Conservation (phyloP, 2,888 invertebrate species). For the Rhingia rostrata region DNA sequence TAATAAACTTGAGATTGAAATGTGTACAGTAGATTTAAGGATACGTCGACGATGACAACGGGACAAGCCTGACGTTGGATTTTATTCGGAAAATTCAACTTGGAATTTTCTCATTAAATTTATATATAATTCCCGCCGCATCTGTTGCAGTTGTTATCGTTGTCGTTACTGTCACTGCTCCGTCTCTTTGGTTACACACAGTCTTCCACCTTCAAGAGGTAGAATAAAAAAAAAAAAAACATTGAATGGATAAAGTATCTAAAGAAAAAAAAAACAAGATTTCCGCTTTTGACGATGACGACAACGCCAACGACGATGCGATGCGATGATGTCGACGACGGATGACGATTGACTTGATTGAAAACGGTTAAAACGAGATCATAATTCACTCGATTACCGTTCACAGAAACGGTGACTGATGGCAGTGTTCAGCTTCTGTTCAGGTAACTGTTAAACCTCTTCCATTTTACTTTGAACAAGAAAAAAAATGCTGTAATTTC, state of each 20-base stretch:
- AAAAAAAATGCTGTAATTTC: constrained; percentile 40
- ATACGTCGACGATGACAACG: constrained; percentile 12
- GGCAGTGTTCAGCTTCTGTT: constrained; percentile 58
- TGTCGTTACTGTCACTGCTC: constrained; percentile 10
- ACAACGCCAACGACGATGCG: background rate
- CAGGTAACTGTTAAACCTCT: constrained; percentile 58
- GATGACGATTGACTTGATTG: constrained; percentile 69
- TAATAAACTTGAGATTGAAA: constrained; percentile 55
- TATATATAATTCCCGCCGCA: constrained; percentile 62
- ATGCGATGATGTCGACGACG: constrained; percentile 19
- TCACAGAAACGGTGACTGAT: constrained; percentile 61
- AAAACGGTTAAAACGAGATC: constrained; percentile 73
- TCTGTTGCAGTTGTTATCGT: constrained; percentile 35
- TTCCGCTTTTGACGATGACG: constrained; percentile 53
- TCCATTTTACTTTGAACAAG: constrained; percentile 34
- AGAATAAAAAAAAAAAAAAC: constrained; percentile 19
- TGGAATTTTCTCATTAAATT: constrained; percentile 68
- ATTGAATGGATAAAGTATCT: constrained; percentile 6
- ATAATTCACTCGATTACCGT: constrained; percentile 74
- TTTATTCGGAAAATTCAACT: constrained; percentile 65
- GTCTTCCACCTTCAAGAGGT: constrained; percentile 40
- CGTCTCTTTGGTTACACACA: background rate
- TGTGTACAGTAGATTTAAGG: constrained; percentile 53
- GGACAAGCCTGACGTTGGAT: constrained; percentile 10
- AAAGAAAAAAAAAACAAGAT: constrained; percentile 44